Base-by-base conservation (phyloP, 2,888 invertebrate species). In the Lysandra bellargus region DNA sequence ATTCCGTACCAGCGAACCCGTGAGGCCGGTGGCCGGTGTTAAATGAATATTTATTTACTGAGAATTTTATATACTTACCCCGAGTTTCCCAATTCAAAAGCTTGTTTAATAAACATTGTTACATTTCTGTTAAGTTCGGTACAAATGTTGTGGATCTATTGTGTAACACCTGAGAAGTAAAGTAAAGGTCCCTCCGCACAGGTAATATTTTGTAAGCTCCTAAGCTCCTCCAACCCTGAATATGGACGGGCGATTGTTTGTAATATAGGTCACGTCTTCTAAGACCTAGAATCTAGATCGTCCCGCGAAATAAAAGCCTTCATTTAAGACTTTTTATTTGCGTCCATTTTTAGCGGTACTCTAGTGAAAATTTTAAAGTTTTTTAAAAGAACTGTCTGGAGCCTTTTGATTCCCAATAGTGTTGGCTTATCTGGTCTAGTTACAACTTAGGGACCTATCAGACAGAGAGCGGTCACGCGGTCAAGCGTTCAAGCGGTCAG, bases 211-310 rank as follows among this genome's bases (percentile, higher is more conserved):
- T 33, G 69, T 37, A 37, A 37, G 37, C 23, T 23, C 23, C 23
- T 69, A 69, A 17, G 33, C 33, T 69, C 4, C 64, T 64, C 4
- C 33, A 37, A 33, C 69, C 33, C 33, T 69, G 37, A 69, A 23
- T 69, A 69, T 69, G 17, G 33, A 69, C 69, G 37, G 69, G 33
- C 33, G 69, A 69, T 69, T 69, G 69, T 69, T 37, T 69, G 69
- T 9, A 5, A 69, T 69, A 37, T 69, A 69, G 69, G 69, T 69
- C 69, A 69, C 69, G 69, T 69, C 69, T 69, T 69, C 33, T 69
- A 69, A 69, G 69, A 69, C 69, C 33, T 69, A 30, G 33, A 69
- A 69, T 69, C 69, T 69, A 69, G 69, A 69, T 69, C 69, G 69
- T 17, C 33, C 69, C 33, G 33, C 69, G 14, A 69, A 69, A 69